phyloP scores from a whole-genome alignment of 2,113 vertebrate genomes.

The Phalacrocorax aristotelis region DNA sequence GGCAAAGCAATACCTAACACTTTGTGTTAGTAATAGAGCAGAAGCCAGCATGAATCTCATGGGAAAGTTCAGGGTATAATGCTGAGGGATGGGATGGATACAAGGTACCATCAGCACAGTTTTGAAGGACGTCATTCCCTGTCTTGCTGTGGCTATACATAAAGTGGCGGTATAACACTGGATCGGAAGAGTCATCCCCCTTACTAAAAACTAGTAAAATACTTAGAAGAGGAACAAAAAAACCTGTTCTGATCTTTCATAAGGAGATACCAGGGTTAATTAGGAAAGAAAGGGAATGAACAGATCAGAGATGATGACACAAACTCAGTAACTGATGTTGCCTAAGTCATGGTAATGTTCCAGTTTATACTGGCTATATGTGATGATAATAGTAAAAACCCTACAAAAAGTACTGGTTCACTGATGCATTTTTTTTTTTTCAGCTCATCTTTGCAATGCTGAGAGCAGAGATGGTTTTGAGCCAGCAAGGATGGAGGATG shows the following conservation, averaged over 20 bases:
- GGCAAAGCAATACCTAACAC: neutral
- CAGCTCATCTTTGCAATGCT: neutral
- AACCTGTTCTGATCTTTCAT: neutral
- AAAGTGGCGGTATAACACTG: neutral
- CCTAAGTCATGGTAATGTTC: neutral
- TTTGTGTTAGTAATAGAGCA: neutral
- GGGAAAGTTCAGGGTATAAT: neutral
- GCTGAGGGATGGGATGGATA: neutral
- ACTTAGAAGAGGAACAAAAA: neutral
- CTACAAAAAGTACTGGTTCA: neutral
- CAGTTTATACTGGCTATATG: neutral
- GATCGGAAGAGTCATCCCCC: neutral
- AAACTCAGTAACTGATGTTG: neutral
- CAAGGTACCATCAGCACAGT: neutral
- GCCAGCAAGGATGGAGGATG: neutral
- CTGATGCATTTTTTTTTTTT: neutral
- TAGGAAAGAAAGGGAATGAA: neutral
- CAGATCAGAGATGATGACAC: neutral
- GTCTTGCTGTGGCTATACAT: too few species aligned
- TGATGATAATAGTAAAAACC: neutral
- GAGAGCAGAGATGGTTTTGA: neutral
- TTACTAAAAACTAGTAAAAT: neutral
- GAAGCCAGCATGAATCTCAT: neutral
- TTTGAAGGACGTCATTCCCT: neutral
- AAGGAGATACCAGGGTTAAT: neutral